Conservation (phyloP, 1,140 invertebrate species). For the Daktulosphaira vitifoliae region DNA sequence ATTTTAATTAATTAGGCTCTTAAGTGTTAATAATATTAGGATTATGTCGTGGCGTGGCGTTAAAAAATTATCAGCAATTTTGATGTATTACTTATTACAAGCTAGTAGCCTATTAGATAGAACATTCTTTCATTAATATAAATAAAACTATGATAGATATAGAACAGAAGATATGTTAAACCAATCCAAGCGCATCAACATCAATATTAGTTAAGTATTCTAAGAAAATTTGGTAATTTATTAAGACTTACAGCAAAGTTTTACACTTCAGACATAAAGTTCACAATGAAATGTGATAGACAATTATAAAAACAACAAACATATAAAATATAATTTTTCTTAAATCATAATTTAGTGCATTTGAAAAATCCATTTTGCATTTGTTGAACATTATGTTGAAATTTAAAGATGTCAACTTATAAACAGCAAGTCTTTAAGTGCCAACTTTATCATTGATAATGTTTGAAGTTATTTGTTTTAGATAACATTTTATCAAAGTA, state of each 20-base stretch:
- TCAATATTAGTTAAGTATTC: constrained; percentile 24
- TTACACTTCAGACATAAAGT: constrained; percentile 21
- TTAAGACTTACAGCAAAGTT: constrained; percentile 25
- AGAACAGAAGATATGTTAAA: constrained; percentile 32
- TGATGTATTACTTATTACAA: constrained; percentile 16
- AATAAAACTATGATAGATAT: not conserved
- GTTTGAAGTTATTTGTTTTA: not conserved
- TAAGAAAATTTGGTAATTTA: not conserved
- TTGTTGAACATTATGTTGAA: not conserved
- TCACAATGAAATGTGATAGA: constrained; percentile 36
- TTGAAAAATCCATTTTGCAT: constrained; percentile 5
- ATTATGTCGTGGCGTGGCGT: constrained; percentile 31
- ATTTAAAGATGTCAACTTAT: not conserved
- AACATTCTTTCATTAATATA: constrained; percentile 24
- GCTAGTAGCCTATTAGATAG: constrained; percentile 21
- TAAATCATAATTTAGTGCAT: constrained; percentile 11
- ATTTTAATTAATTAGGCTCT: not conserved
- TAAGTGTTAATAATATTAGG: constrained; percentile 32
- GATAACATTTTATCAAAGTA: constrained; percentile 11
- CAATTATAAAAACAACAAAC: constrained; percentile 34
- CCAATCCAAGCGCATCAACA: constrained; percentile 31
- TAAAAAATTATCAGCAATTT: constrained; percentile 28
- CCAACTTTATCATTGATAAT: not conserved
- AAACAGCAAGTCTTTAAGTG: not conserved
- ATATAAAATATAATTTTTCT: constrained; percentile 29